phyloP scores from a whole-genome alignment of 2,888 invertebrate genomes.

The Ornithoptera priamus region DNA sequence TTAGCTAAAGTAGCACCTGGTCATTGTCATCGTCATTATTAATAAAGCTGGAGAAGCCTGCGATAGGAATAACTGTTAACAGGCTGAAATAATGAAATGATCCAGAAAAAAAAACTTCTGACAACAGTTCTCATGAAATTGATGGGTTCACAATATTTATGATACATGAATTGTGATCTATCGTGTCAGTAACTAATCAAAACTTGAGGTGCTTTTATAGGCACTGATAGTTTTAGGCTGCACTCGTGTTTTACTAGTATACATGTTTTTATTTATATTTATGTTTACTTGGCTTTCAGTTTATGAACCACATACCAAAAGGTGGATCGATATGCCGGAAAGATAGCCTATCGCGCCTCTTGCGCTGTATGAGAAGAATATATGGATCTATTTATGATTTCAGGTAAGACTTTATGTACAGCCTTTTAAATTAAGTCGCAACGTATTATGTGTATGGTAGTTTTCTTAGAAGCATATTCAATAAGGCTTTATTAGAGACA shows the following conservation, averaged over 20 bases:
- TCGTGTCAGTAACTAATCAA: slow-evolving; percentile 38
- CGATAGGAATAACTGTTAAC: too few relatives aligned
- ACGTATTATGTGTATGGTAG: too few relatives aligned
- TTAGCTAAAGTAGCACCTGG: too few relatives aligned
- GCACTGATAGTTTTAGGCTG: slow-evolving; percentile 39
- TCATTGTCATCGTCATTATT: too few relatives aligned
- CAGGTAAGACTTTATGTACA: slow-evolving; percentile 74
- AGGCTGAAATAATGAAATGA: too few relatives aligned
- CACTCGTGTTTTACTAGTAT: slow-evolving; percentile 38
- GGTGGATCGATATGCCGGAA: slow-evolving; percentile 91
- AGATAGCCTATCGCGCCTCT: slow-evolving; percentile 87
- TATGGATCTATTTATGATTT: slow-evolving; percentile 91
- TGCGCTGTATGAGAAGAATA: slow-evolving; percentile 89
- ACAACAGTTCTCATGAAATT: too few relatives aligned
- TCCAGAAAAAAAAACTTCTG: too few relatives aligned
- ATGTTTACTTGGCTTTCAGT: slow-evolving; percentile 69
- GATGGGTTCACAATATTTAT: too few relatives aligned
- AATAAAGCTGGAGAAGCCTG: too few relatives aligned
- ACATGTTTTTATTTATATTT: slow-evolving; percentile 35
- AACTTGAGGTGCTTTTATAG: slow-evolving; percentile 36
- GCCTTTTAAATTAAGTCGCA: too few relatives aligned
- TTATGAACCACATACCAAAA: slow-evolving; percentile 91
- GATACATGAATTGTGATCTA: slow-evolving; percentile 31
- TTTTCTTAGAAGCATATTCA: too few relatives aligned
- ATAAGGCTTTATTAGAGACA: too few relatives aligned